These are phyloP conservation scores for Erythrolamprus reginae DNA, from an alignment of 2,113 vertebrate species.

Conservation along the genomic window DNA sequence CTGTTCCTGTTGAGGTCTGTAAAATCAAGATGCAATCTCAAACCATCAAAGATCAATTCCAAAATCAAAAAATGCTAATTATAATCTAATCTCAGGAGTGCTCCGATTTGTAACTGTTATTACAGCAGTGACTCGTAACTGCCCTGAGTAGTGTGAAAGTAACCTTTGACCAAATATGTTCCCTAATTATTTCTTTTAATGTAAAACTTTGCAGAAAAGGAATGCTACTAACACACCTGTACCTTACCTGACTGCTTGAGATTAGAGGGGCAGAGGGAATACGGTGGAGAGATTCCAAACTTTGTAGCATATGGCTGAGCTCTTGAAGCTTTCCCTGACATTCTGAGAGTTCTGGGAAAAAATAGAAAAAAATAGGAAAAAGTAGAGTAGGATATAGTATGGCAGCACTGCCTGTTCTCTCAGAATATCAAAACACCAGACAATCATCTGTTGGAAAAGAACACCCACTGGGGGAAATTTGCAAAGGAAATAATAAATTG, in stretches of 20 bases:
- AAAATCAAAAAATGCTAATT: neutral
- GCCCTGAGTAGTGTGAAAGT: neutral
- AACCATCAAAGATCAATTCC: neutral
- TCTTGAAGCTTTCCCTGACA: constrained; percentile 83
- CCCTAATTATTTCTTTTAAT: neutral
- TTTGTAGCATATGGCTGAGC: constrained; percentile 79
- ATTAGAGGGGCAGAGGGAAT: constrained; percentile 79
- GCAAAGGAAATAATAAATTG: neutral
- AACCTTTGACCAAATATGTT: neutral
- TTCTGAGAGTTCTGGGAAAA: constrained; percentile 72
- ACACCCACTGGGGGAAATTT: neutral
- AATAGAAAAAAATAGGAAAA: too few relatives aligned
- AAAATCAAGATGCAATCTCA: neutral
- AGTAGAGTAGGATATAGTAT: neutral
- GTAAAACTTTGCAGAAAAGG: neutral
- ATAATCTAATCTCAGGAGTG: too few relatives aligned
- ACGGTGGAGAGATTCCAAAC: constrained; percentile 78
- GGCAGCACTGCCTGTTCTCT: neutral
- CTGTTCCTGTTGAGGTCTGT: constrained; percentile 57
- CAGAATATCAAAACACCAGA: neutral
- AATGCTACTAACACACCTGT: fast-evolving
- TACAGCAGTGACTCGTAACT: neutral
- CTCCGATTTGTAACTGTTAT: neutral
- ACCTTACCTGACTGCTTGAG: constrained; percentile 67
- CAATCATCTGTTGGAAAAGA: neutral